Conservation (phyloP, 2,113 vertebrate species). For the Melanerpes formicivorus region DNA sequence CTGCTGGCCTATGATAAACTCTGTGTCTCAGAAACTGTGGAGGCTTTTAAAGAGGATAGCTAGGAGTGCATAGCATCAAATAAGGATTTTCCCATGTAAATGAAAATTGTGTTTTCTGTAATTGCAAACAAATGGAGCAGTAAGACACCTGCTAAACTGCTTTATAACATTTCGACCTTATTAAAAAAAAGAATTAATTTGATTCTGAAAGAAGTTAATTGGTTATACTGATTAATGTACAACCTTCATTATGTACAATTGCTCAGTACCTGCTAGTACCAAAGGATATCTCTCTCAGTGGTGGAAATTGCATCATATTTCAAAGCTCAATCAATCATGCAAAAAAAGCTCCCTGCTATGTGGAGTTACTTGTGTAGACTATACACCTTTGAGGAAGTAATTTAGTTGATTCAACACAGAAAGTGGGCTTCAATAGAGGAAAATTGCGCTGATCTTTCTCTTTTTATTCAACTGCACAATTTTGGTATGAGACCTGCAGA, state of each 20-base stretch:
- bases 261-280: background rate
- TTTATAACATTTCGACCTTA: background rate
- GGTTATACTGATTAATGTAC: background rate
- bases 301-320: background rate
- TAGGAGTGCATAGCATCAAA: background rate
- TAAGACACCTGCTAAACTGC: background rate
- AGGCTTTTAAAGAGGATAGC: background rate
- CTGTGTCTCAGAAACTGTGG: background rate
- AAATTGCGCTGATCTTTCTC: background rate
- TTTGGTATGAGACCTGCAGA: background rate
- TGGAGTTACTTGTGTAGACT: background rate
- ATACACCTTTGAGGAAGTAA: background rate
- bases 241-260: background rate
- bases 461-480: background rate
- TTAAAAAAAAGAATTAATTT: background rate
- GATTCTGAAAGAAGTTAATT: slow-evolving; percentile 11
- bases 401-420: slow-evolving; percentile 4
- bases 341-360: background rate
- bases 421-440: background rate
- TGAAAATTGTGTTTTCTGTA: background rate
- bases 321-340: background rate
- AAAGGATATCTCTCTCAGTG: background rate
- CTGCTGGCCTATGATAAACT: background rate
- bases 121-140: background rate
- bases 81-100: background rate